Evolutionary conservation across 1,140 invertebrate genomes (phyloP).

Genomic region (Drosophila willistoni): DNA sequence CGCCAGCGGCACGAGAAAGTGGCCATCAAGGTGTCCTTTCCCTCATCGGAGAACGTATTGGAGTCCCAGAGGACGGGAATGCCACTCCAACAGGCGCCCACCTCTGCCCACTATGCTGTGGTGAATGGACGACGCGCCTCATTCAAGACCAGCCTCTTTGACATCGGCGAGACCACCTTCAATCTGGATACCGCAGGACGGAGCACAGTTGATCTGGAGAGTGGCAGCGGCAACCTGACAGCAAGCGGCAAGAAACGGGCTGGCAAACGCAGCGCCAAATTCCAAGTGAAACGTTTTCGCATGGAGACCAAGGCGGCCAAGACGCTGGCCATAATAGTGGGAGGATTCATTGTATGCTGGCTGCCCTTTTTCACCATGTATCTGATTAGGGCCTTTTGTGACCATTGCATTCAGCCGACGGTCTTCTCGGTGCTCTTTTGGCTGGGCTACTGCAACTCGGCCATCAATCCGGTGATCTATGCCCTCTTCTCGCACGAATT

Average conservation of each 20-base stretch:
- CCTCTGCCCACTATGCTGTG: constrained; percentile 83
- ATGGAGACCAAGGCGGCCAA: constrained; percentile 95
- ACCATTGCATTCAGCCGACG: constrained; percentile 87
- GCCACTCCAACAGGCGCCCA: constrained; percentile 84
- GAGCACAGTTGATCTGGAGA: constrained; percentile 43
- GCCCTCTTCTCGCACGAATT: constrained; percentile 94
- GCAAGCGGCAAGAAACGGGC: constrained; percentile 80
- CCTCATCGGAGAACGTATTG: constrained; percentile 89
- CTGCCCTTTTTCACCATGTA: constrained; percentile 95
- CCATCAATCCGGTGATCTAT: constrained; percentile 94
- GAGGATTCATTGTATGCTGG: constrained; percentile 96
- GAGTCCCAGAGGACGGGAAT: constrained; percentile 71
- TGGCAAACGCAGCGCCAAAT: constrained; percentile 84
- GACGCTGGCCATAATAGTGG: constrained; percentile 95
- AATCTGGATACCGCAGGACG: constrained; percentile 51
- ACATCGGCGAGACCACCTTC: constrained; percentile 77
- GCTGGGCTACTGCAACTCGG: constrained; percentile 96
- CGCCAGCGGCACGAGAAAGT: constrained; percentile 88
- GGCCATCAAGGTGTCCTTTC: constrained; percentile 92
- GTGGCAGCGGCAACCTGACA: constrained; percentile 45
- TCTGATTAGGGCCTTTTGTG: constrained; percentile 89
- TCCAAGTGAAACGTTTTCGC: constrained; percentile 86
- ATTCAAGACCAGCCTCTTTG: constrained; percentile 75
- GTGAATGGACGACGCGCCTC: constrained; percentile 58
- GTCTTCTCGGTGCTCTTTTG: constrained; percentile 93